phyloP scores from a whole-genome alignment of 1,140 invertebrate genomes.

The Euura saliciscinereae region DNA sequence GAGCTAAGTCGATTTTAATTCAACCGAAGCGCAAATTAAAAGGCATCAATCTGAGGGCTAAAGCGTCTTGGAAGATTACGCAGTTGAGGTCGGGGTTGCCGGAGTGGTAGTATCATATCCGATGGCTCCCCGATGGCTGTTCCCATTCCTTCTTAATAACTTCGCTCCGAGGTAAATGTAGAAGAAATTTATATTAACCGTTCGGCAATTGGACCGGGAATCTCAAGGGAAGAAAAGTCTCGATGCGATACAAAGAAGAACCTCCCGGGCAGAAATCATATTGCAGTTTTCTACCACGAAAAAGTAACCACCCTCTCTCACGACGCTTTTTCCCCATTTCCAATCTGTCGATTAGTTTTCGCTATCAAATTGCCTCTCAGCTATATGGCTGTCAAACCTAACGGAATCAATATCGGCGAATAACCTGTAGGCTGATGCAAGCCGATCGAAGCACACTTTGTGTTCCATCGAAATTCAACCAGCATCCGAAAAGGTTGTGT shows the following conservation, averaged over 20 bases:
- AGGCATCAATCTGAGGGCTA: slow-evolving; percentile 6
- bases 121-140: slow-evolving; percentile 4
- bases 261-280: background rate
- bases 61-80: slow-evolving; percentile 3
- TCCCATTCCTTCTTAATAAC: background rate
- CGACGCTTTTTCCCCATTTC: background rate
- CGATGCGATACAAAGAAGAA: background rate
- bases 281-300: background rate
- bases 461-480: no score
- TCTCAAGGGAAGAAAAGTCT: background rate
- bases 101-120: background rate
- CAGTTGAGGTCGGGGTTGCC: background rate
- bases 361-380: background rate
- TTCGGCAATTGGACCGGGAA: background rate
- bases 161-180: slow-evolving; percentile 1
- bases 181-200: slow-evolving; percentile 5
- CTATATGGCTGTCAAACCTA: background rate
- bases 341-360: background rate
- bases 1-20: slow-evolving; percentile 6
- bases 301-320: background rate
- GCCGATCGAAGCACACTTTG: no score
- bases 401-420: no score
- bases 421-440: no score
- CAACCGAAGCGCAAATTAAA: slow-evolving; percentile 5
- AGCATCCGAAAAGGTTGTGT: background rate